phyloP scores from a whole-genome alignment of 2,797 vertebrate genomes.

The Pseudochirops cupreus region DNA sequence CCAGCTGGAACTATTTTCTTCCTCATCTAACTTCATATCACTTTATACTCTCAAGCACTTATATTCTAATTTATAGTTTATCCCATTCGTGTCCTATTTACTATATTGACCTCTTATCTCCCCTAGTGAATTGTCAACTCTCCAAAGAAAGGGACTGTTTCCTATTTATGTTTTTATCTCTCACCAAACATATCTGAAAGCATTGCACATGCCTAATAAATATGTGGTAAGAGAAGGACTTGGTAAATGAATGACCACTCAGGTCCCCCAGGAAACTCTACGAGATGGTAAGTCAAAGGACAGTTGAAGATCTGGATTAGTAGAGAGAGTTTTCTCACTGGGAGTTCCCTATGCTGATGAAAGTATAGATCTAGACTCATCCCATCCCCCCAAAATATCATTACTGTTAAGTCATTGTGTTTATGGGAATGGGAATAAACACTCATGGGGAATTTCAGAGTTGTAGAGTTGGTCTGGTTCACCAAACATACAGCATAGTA shows the following conservation, averaged over 20 bases:
- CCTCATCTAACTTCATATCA: background rate
- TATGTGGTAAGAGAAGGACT: background rate
- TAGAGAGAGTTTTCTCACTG: background rate
- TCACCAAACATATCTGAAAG: background rate
- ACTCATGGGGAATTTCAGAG: background rate
- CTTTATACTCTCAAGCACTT: background rate
- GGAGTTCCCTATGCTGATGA: background rate
- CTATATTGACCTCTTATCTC: background rate
- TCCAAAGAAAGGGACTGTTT: background rate
- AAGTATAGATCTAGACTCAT: background rate
- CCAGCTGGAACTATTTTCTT: background rate
- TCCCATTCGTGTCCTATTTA: background rate
- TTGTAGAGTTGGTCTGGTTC: constrained; percentile 32
- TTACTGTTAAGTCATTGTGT: background rate
- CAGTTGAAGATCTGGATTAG: background rate
- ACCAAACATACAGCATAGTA: background rate
- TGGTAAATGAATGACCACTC: background rate
- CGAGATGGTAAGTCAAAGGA: background rate
- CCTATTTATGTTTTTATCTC: background rate
- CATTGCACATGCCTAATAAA: background rate
- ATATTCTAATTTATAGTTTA: background rate
- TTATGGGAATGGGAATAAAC: background rate
- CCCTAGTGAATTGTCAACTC: background rate
- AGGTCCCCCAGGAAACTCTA: background rate
- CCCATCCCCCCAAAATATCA: background rate